Evolutionary conservation across 2,888 invertebrate genomes (phyloP).

Genomic region (Notodonta dromedarius): DNA sequence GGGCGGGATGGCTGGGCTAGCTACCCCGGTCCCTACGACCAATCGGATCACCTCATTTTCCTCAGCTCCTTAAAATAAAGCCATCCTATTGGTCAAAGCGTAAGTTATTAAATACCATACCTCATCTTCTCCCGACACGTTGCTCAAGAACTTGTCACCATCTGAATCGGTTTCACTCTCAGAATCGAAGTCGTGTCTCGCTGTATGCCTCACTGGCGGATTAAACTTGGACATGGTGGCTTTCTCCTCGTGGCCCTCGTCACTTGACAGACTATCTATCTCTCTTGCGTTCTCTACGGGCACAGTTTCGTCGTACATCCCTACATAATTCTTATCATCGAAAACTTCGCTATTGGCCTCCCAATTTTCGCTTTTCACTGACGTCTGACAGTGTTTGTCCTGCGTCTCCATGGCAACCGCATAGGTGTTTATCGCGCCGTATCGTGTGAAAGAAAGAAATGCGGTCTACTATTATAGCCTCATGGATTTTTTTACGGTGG

Average conservation of each 20-base stretch:
- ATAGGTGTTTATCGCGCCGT: slow-evolving; percentile 50
- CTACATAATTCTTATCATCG: slow-evolving; percentile 27
- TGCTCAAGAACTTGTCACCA: slow-evolving; percentile 63
- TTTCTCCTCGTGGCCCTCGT: slow-evolving; percentile 60
- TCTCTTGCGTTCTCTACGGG: slow-evolving; percentile 83
- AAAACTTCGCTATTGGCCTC: slow-evolving; percentile 21
- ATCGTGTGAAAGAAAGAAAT: slow-evolving; percentile 52
- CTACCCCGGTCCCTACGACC: no score
- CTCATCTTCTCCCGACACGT: slow-evolving; percentile 62
- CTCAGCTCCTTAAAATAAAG: no score
- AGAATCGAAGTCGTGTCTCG: slow-evolving; percentile 75
- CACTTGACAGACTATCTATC: slow-evolving; percentile 76
- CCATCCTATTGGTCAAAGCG: neutral
- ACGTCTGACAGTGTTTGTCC: slow-evolving; percentile 80
- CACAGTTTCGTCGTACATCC: slow-evolving; percentile 85
- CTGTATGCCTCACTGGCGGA: slow-evolving; percentile 72
- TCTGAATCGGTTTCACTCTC: slow-evolving; percentile 73
- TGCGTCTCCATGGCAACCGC: slow-evolving; percentile 72
- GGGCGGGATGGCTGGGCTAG: no score
- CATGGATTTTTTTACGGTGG: slow-evolving; percentile 39
- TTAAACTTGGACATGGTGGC: slow-evolving; percentile 76
- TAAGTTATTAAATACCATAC: slow-evolving; percentile 38
- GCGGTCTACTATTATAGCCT: slow-evolving; percentile 19
- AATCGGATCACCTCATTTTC: no score
- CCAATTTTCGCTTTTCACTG: slow-evolving; percentile 43